A percentile compares a stretch with the other conserved stretches of the same genome.
phyloP scores from a whole-genome alignment of 2,888 invertebrate genomes.

The Idaea biselata region DNA sequence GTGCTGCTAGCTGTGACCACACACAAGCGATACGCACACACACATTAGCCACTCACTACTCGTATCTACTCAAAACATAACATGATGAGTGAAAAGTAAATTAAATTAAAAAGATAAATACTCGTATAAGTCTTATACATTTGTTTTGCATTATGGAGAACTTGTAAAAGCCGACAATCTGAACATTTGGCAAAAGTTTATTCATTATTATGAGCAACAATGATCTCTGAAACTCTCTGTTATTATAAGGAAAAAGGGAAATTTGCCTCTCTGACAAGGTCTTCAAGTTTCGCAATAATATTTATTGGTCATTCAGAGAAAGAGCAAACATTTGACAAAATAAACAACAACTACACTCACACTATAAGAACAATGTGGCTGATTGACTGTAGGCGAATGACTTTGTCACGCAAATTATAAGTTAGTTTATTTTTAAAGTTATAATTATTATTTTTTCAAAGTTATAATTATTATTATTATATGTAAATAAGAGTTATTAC shows the following conservation, averaged over 20 bases:
- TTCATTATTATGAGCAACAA: constrained; percentile 2
- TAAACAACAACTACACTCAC: constrained; percentile 38
- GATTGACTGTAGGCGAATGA: constrained; percentile 57
- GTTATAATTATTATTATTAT: too few relatives aligned
- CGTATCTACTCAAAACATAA: background rate
- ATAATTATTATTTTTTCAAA: too few relatives aligned
- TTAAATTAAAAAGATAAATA: background rate
- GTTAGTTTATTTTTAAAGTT: too few relatives aligned
- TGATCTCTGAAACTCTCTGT: background rate
- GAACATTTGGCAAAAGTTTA: background rate
- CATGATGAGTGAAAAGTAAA: background rate
- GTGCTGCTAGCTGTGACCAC: constrained; percentile 78
- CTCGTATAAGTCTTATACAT: background rate
- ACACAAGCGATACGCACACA: constrained; percentile 74
- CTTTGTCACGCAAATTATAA: constrained; percentile 30
- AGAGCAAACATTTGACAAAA: constrained; percentile 49
- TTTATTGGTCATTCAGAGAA: constrained; percentile 26
- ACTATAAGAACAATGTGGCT: constrained; percentile 60
- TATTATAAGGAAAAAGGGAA: background rate
- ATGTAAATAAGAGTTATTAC: background rate
- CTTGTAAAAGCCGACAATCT: background rate
- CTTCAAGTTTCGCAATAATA: background rate
- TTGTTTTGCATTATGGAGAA: constrained; percentile 1
- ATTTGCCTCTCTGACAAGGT: background rate
- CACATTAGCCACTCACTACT: constrained; percentile 66